Evolutionary conservation across 2,113 vertebrate species (phyloP).

Genomic region (Spilogale gracilis): DNA sequence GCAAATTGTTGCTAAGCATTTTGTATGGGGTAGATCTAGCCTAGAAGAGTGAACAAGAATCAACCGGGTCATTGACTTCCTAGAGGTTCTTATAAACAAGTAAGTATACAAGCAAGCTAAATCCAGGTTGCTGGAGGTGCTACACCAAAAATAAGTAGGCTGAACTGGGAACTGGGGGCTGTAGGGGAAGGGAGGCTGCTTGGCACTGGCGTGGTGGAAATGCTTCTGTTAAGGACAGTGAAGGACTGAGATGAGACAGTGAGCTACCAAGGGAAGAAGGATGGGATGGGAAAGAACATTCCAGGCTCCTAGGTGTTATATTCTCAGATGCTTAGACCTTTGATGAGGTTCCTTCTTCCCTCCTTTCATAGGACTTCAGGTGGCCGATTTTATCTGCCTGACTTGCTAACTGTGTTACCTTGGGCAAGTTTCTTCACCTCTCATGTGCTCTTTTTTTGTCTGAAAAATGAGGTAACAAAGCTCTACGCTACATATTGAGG

Average conservation of each 20-base stretch:
- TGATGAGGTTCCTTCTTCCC: too few relatives aligned
- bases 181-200: not conserved
- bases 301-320: accelerated
- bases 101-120: not conserved
- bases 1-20: not conserved
- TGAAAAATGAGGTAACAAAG: not conserved
- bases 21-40: not conserved
- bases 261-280: not conserved
- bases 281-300: not conserved
- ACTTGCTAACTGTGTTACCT: not conserved
- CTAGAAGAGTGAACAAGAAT: not conserved
- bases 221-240: not conserved
- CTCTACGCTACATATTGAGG: too few relatives aligned
- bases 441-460: not conserved
- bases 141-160: too few relatives aligned
- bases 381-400: not conserved
- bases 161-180: accelerated
- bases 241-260: not conserved
- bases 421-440: not conserved
- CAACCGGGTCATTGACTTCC: not conserved
- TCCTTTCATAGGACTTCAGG: not conserved
- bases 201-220: not conserved
- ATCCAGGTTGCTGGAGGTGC: not conserved
- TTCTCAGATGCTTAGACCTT: not conserved
- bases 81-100: not conserved